Evolutionary conservation across 2,888 invertebrate genomes (phyloP).

Genomic region (Aromia moschata): DNA sequence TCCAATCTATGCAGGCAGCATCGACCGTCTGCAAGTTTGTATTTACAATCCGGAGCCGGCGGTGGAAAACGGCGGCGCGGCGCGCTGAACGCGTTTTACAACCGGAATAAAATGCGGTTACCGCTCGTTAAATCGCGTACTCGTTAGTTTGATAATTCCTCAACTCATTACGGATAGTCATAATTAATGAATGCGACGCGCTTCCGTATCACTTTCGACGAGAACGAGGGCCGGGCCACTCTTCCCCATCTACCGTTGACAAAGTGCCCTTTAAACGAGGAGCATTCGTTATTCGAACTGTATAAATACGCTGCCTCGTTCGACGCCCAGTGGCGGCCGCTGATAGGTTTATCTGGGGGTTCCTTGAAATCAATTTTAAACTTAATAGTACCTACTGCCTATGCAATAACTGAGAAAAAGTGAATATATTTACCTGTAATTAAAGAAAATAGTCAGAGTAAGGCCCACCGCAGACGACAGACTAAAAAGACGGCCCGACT

Average conservation of each 20-base stretch:
- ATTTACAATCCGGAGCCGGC: not conserved
- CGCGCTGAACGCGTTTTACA: slow-evolving; percentile 6
- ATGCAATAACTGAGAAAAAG: no score
- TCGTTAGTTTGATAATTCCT: slow-evolving; percentile 16
- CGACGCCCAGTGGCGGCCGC: no score
- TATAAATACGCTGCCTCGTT: slow-evolving; percentile 3
- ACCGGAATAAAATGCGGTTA: slow-evolving; percentile 9
- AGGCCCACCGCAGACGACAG: no score
- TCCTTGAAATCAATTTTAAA: no score
- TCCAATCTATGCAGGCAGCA: not conserved
- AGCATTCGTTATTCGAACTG: slow-evolving; percentile 15
- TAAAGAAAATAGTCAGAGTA: no score
- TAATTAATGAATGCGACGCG: slow-evolving; percentile 22
- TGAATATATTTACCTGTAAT: no score
- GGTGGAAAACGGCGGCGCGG: not conserved
- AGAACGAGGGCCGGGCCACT: not conserved
- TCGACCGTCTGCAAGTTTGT: slow-evolving; percentile 12
- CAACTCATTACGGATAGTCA: slow-evolving; percentile 21
- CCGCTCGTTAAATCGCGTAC: slow-evolving; percentile 17
- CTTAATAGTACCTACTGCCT: no score
- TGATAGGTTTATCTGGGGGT: no score
- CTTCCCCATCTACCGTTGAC: slow-evolving; percentile 20
- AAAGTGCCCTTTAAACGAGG: slow-evolving; percentile 21
- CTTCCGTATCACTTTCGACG: slow-evolving; percentile 12
- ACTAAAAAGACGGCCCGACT: no score